These are phyloP conservation scores for Phengaris arion DNA, from an alignment of 2,888 invertebrate species.

Conservation along the genomic window DNA sequence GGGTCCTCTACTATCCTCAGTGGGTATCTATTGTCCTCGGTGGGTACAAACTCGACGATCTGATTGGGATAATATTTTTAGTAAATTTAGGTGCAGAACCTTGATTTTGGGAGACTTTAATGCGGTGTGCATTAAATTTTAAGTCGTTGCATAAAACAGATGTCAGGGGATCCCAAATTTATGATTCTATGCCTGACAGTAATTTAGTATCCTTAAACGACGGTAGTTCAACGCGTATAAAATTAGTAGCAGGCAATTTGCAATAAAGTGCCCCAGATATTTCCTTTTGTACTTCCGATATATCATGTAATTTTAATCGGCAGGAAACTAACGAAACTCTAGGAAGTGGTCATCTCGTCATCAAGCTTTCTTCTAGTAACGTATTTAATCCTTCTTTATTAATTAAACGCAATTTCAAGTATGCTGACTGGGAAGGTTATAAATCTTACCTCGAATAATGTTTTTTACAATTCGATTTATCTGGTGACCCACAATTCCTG, in stretches of 20 bases:
- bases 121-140: too few relatives aligned
- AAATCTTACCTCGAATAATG: neutral
- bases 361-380: too few relatives aligned
- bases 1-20: too few relatives aligned
- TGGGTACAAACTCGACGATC: neutral
- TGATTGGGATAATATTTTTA: neutral
- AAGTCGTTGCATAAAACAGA: too few relatives aligned
- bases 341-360: too few relatives aligned
- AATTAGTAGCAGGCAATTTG: conserved; percentile 35
- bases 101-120: too few relatives aligned
- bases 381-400: neutral
- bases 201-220: too few relatives aligned
- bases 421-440: neutral
- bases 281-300: conserved; percentile 34
- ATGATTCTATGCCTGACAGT: too few relatives aligned
- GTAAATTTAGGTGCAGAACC: too few relatives aligned
- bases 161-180: too few relatives aligned
- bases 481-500: too few relatives aligned
- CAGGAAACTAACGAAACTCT: conserved; percentile 8
- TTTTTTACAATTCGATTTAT: conserved; percentile 3
- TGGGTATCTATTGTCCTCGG: neutral
- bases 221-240: conserved; percentile 36
- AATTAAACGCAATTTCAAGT: neutral
- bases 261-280: conserved; percentile 41
- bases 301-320: conserved; percentile 36